Evolutionary conservation across 2,797 vertebrate species (phyloP), one percentile per base, ranked within the genome.

Genomic region (Passerculus sandwichensis): DNA sequence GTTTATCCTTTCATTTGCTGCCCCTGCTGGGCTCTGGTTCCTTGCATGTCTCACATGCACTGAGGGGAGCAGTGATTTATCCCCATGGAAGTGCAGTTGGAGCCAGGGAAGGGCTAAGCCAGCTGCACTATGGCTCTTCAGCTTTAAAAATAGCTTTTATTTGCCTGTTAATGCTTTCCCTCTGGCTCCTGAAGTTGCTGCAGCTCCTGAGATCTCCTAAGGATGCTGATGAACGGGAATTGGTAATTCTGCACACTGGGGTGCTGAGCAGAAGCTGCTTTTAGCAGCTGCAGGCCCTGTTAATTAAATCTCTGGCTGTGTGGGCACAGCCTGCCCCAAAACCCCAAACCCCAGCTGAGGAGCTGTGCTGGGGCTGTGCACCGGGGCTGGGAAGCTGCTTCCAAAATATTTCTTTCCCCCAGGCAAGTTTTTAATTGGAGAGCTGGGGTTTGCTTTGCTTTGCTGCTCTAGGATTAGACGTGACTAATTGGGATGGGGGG

Each of bases 181-280:
- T 82, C 51, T 88, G 94, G 17, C 25, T 91, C 59, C 66, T 71
- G 71, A 50, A 10, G 67, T 23, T 56, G 47, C 75, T 62, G 42
- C 22, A 27, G 69, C 75, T 61, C 85, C 72, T 0, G 3, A 48
- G 47, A 14, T 48, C 65, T 61, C 42, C 44, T 19, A 25, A 67
- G 92, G 88, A 32, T 62, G 42, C 38, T 64, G 71, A 26, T 21
- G 71, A 61, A 15, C 0, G 0, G 82, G 56, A 73, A 82, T 13
- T 23, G 19, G 72, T 54, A 73, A 73, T 89, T 61, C 44, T 38
- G 75, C 51, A 59, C 69, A 14, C 5, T 4, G 40, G 44, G 85
- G 88, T 66, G 79, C 88, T 73, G 72, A 88, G 79, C 88, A 95
- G 83, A 76, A 85, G 44, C 64, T 71, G 88, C 71, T 76, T 54